phyloP scores from a whole-genome alignment of 2,888 invertebrate genomes.

The Atethmia centrago region DNA sequence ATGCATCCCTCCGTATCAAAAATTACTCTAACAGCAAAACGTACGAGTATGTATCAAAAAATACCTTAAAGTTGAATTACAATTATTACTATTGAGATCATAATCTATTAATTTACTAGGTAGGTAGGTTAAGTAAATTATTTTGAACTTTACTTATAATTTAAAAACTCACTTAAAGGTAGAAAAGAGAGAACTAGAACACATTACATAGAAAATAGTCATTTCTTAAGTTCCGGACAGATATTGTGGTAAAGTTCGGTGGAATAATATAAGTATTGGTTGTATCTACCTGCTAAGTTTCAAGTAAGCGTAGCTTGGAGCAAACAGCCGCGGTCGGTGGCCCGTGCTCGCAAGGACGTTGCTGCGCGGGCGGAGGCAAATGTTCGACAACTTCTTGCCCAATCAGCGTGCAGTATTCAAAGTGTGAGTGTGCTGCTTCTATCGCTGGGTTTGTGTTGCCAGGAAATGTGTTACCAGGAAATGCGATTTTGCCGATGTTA shows the following conservation, averaged over 20 bases:
- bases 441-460: slow-evolving; percentile 70
- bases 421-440: slow-evolving; percentile 70
- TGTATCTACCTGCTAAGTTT: slow-evolving; percentile 69
- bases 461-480: slow-evolving; percentile 64
- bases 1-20: no score
- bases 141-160: not conserved
- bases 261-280: slow-evolving; percentile 47
- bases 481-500: not conserved
- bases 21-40: no score
- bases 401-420: slow-evolving; percentile 66
- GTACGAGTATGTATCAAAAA: no score
- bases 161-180: not conserved
- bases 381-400: slow-evolving; percentile 79
- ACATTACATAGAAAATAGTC: not conserved
- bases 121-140: not conserved
- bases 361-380: slow-evolving; percentile 87
- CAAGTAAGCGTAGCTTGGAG: slow-evolving; percentile 69
- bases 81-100: no score
- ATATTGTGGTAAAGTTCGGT: slow-evolving; percentile 17
- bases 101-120: no score
- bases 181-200: not conserved
- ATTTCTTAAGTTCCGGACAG: not conserved
- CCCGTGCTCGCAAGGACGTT: slow-evolving; percentile 88
- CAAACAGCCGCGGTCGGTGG: slow-evolving; percentile 84
- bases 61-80: no score